Conservation (phyloP, 1,140 invertebrate species). For the Trinorchestia longiramus region DNA sequence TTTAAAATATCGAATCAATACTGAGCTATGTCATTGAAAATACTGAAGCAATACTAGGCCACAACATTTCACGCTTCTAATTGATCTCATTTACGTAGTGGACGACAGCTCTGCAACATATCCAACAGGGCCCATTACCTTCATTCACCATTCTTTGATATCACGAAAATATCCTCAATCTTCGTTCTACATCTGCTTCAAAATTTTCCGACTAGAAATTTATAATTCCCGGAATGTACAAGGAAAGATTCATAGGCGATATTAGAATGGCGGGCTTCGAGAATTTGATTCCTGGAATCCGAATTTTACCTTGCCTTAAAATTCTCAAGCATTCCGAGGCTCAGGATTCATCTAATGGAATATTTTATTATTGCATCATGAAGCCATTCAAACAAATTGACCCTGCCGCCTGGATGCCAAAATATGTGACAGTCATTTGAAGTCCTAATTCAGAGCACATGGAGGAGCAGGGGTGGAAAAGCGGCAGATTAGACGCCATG, state of each 20-base stretch:
- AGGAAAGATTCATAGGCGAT: not conserved
- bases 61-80: too few relatives aligned
- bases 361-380: not conserved
- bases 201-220: not conserved
- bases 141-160: not conserved
- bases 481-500: too few relatives aligned
- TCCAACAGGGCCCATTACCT: not conserved
- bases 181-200: not conserved
- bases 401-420: too few relatives aligned
- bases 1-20: too few relatives aligned
- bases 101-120: too few relatives aligned
- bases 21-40: too few relatives aligned
- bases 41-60: too few relatives aligned
- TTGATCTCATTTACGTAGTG: too few relatives aligned
- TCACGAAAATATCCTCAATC: not conserved
- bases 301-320: not conserved
- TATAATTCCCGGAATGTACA: constrained; percentile 33
- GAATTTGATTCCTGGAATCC: not conserved
- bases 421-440: too few relatives aligned
- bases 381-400: too few relatives aligned
- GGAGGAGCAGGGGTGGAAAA: too few relatives aligned
- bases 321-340: not conserved
- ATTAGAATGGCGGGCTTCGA: not conserved
- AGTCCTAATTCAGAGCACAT: too few relatives aligned
- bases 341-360: not conserved